Base-by-base conservation (phyloP, 2,797 vertebrate genomes). In the Hylomyscus alleni region DNA sequence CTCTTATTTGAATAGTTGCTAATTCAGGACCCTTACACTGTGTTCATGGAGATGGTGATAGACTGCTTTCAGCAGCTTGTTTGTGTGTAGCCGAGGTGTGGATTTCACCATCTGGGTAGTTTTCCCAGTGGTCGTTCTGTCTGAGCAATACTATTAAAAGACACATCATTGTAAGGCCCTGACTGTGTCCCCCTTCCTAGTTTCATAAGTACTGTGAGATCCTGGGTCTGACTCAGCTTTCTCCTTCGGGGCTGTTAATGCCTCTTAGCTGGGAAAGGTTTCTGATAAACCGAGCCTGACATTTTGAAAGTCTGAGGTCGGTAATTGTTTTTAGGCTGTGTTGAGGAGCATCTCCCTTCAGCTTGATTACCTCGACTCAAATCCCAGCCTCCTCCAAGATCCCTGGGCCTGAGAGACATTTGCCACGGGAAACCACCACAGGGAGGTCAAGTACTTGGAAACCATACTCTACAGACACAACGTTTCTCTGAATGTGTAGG, bases 241-340 rank as follows among this genome's bases (percentile, higher is more conserved):
- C 37, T 90, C 26, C 40, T 56, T 67, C 4, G 5, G 58, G 80
- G 37, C 80, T 86, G 82, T 75, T 93, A 80, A 89, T 95, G 94
- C 52, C 47, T 88, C 56, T 52, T 77, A 88, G 82, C 78, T 44
- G 81, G 87, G 83, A 72, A 95, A 89, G 82, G 91, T 94, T 97
- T 97, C 96, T 34, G 3, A 78, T 75, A 93, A 96, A 95, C 60
- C 3, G 65, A 20, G 44, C 82, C 44, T 98, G 98, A 94, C 91
- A 82, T 97, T 97, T 97, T 90, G 87, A 73, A 96, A 97, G 75
- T 20, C 77, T 52, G 83, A 97, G 58, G 50, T 22, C 95, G 95
- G 82, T 96, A 78, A 96, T 50, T 89, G 93, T 62, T 26, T 78
- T 95, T 69, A 14, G 95, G 20, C 31, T 84, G 31, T 95, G 94